Evolutionary conservation across 2,113 vertebrate species (phyloP).

Genomic region (Empidonax alnorum): DNA sequence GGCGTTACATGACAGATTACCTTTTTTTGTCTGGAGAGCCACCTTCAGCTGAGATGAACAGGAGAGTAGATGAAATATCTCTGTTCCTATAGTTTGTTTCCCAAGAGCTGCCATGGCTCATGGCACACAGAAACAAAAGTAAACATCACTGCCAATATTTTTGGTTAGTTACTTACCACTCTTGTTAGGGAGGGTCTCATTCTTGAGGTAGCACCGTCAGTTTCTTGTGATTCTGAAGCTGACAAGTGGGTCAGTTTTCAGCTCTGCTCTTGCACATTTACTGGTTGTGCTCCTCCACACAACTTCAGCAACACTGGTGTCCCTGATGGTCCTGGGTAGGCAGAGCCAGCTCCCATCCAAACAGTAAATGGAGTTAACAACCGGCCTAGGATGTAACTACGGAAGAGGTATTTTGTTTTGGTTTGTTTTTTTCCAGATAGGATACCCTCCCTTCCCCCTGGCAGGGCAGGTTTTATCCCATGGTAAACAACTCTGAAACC

Average conservation of each 20-base stretch:
- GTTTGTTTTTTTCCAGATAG: not conserved
- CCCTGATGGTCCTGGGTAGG: not conserved
- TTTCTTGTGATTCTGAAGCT: not conserved
- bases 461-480: conserved; percentile 21
- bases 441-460: conserved; percentile 25
- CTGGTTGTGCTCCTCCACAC: not conserved
- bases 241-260: not conserved
- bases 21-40: not conserved
- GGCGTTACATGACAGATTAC: rapidly evolving
- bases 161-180: not conserved
- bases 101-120: not conserved
- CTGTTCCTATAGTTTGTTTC: not conserved
- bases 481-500: not conserved
- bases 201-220: not conserved
- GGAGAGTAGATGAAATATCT: not conserved
- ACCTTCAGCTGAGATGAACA: not conserved
- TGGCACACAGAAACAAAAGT: not conserved
- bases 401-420: not conserved
- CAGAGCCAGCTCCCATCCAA: not conserved
- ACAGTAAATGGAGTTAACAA: not conserved
- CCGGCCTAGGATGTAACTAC: not conserved
- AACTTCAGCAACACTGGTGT: not conserved
- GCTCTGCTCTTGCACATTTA: not conserved
- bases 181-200: not conserved
- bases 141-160: not conserved